A percentile compares a stretch with the other conserved stretches of the same genome.
Conservation (phyloP, 2,797 vertebrate species). For the Leontopithecus rosalia region DNA sequence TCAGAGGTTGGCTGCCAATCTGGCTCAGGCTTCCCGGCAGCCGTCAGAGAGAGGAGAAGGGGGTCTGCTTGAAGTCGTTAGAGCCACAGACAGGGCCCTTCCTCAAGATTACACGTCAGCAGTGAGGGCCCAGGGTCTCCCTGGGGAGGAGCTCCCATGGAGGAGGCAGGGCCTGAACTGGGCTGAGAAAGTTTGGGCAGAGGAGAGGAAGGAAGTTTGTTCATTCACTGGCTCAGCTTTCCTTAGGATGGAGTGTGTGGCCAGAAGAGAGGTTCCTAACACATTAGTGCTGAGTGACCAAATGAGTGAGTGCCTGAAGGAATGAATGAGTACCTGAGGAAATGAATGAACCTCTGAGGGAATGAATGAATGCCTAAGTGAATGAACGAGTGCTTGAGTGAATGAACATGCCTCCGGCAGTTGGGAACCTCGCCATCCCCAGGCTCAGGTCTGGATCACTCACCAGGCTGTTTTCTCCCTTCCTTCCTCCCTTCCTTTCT, state of each 20-base stretch:
- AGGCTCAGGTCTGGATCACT: neutral
- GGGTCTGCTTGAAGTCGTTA: neutral
- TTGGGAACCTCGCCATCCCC: neutral
- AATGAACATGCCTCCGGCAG: neutral
- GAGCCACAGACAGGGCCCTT: neutral
- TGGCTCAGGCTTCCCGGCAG: neutral
- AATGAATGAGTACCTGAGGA: no score
- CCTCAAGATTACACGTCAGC: neutral
- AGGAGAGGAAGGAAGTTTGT: neutral
- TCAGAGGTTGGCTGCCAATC: neutral
- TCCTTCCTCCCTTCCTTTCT: no score
- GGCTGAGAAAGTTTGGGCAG: neutral
- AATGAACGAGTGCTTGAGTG: neutral
- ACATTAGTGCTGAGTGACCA: neutral
- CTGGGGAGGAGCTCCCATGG: neutral
- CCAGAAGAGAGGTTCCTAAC: neutral
- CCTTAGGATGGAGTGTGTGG: fast-evolving
- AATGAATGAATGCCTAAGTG: no score
- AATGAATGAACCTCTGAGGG: no score
- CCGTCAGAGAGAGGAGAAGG: neutral
- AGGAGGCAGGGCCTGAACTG: neutral
- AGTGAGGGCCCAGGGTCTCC: neutral
- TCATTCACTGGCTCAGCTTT: no score
- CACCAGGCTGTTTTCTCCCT: neutral
- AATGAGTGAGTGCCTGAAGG: neutral